Evolutionary conservation across 2,113 vertebrate species (phyloP), one percentile per base, ranked within the genome.

Genomic region (Chaenogobius annularis): DNA sequence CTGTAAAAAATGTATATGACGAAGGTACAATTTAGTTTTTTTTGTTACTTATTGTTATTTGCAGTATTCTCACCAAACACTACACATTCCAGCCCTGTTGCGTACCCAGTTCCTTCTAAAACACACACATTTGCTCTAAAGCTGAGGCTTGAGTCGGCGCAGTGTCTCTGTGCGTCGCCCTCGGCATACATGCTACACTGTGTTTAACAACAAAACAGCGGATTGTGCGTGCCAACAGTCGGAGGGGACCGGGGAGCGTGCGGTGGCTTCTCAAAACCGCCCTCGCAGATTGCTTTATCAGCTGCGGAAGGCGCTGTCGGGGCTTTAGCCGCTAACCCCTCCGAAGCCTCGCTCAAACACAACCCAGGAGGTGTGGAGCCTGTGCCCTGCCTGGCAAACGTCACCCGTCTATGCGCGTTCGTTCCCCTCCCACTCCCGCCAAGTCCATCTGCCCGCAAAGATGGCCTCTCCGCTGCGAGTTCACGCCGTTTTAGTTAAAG

Each of bases 321-420:
- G n/a, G 87, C 88, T 91, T 90, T 85, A 72, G 80, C 84, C 75
- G 84, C 75, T 77, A 91, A 89, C 88, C 85, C 86, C 72, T 81
- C 37, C 81, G 89, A 91, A 91, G 86, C 91, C 83, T 75, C 87
- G 72, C 87, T 89, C 90, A 91, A 91, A 93, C 88, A 91, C 80
- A 84, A 74, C 80, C 88, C 89, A 90, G 91, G 89, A 90, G 91
- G 89, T 83, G 77, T 73, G 87, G 87, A 90, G 90, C 84, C 82
- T 19, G 79, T 82, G 81, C 86, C 87, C 86, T 81, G 87, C 75
- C 88, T 89, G 83, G 82, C 85, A 90, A 91, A 90, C 88, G 85
- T 72, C 68, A 78, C 55, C 83, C n/a, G n/a, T n/a, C n/a, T n/a
- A 84, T 78, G 82, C 69, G 37, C 89, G 86, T 90, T 85, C 74